Base-by-base conservation (phyloP, 2,797 vertebrate genomes). In the Betta splendens region DNA sequence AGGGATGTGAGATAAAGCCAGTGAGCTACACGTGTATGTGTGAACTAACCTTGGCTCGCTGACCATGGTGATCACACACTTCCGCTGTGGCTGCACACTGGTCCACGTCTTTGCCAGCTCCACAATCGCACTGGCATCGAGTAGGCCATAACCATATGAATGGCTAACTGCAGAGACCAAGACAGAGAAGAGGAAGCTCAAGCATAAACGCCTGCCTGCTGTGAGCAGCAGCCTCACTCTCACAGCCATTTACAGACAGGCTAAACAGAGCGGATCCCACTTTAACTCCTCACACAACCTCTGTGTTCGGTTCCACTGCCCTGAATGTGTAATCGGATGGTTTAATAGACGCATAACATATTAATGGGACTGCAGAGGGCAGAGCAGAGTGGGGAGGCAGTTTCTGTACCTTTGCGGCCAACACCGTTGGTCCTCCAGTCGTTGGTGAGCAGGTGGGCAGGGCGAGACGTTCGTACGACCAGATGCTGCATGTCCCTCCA, bases 401-500 rank as follows among this genome's bases (percentile, higher is more conserved):
- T 36, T 25, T 32, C 23, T 9, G 29, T 89, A 99, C 98, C 98
- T 96, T 94, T 94, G 51, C 98, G 95, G 23, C 95, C 95, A 0
- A 98, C 94, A 0, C 98, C 98, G 0, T 99, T 99, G 85, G 93
- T 96, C 76, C 91, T 89, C 98, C 98, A 99, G 81, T 99, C 98
- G 0, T 93, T 95, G 35, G 98, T 93, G 0, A 93, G 92, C 72
- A 99, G 94, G 86, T 97, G 94, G 26, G 92, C 92, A 0, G 98
- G 96, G 78, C 94, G 94, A 0, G 98, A 98, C 0, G 96, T 98
- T 85, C 85, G 92, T 3, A 99, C 98, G 16, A 99, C 98, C 67
- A 99, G 91, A 86, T 99, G 97, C 85, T 99, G 98, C 98, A 99
- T 99, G 84, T 99, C 98, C 56, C 98, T 93, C 98, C 98, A 99